Evolutionary conservation across 35 echinoderm and acorn worm genomes (phyloP).

Genomic region (Lytechinus variegatus): DNA sequence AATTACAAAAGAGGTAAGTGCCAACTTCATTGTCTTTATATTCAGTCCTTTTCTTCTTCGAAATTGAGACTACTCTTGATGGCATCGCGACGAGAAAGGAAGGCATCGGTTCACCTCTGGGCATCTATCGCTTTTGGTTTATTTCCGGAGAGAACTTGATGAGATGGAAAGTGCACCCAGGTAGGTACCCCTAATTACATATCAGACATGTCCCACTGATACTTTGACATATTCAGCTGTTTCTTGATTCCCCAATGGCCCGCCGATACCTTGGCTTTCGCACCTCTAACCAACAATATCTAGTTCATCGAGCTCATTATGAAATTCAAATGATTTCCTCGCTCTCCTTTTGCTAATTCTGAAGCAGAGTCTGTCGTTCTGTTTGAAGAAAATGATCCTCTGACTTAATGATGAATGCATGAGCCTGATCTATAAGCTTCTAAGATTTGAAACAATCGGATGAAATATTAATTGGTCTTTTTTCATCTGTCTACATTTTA

Average conservation of each 20-base stretch:
- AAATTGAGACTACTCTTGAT: too few species aligned
- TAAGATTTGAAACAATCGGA: too few species aligned
- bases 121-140: neutral
- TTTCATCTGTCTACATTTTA: too few species aligned
- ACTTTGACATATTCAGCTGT: conserved; percentile 9
- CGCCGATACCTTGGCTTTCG: neutral
- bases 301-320: neutral
- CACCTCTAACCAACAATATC: neutral
- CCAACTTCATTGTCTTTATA: too few species aligned
- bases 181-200: neutral
- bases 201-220: conserved; percentile 10
- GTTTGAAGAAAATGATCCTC: too few species aligned
- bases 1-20: too few species aligned
- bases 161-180: neutral
- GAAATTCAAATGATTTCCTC: neutral
- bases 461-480: too few species aligned
- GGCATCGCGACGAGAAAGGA: neutral
- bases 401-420: too few species aligned
- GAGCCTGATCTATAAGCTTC: too few species aligned
- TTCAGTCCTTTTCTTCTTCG: too few species aligned
- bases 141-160: neutral
- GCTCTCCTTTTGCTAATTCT: neutral
- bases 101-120: neutral
- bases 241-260: neutral
- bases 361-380: too few species aligned